Conservation (phyloP, 2,888 invertebrate species). For the Resseliella maxima region DNA sequence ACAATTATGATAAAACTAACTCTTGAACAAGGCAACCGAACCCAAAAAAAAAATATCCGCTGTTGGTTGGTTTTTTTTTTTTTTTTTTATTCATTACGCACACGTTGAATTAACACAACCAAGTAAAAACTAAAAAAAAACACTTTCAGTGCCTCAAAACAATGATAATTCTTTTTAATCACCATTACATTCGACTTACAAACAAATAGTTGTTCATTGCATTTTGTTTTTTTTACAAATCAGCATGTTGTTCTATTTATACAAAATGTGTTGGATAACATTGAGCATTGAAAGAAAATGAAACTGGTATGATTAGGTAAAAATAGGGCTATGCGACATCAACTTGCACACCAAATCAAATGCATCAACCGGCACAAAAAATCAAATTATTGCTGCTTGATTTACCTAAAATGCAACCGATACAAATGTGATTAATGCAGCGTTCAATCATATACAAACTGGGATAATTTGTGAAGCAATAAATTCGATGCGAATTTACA, state of each 20-base stretch:
- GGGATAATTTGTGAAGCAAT: no score
- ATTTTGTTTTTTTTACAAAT: background rate
- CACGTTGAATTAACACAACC: no score
- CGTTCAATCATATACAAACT: background rate
- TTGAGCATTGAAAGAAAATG: background rate
- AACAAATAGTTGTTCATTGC: no score
- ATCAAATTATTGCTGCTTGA: background rate
- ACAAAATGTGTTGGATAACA: no score
- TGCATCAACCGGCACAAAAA: background rate
- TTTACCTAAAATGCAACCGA: background rate
- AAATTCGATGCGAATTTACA: no score
- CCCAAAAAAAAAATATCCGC: background rate
- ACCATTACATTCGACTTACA: no score
- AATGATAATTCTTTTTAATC: constrained; percentile 49
- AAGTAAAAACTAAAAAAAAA: background rate
- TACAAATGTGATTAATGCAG: background rate
- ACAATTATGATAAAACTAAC: constrained; percentile 32
- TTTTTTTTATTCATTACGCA: background rate
- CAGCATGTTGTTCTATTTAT: no score
- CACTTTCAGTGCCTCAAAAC: constrained; percentile 7
- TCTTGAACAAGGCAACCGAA: background rate
- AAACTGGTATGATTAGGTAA: background rate
- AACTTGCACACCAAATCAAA: background rate
- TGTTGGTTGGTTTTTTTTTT: background rate
- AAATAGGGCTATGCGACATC: background rate